Conservation (phyloP, 2,113 vertebrate genomes). For the Macroglossus sobrinus region DNA sequence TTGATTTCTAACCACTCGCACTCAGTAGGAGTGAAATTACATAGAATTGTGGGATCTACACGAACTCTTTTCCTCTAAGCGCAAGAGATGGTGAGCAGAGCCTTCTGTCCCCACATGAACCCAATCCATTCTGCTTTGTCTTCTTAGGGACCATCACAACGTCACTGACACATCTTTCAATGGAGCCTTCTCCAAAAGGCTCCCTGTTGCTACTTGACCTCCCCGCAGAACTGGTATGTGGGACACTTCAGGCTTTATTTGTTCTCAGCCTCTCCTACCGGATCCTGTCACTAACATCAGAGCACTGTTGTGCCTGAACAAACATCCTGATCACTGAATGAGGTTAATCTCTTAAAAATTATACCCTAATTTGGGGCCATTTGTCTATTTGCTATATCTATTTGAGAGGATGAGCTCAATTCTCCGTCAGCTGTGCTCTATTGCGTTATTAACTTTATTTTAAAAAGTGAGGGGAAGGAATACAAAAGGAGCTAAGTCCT, state of each 20-base stretch:
- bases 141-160: not conserved
- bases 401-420: not conserved
- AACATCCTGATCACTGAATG: conserved; percentile 43
- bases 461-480: not conserved
- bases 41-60: not conserved
- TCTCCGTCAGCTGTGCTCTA: not conserved
- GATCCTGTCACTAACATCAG: conserved; percentile 48
- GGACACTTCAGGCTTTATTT: conserved; percentile 62
- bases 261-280: conserved; percentile 48
- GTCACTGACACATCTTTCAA: conserved; percentile 34
- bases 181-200: conserved; percentile 25
- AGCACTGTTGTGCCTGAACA: conserved; percentile 24
- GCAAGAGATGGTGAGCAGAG: not conserved
- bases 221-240: conserved; percentile 36
- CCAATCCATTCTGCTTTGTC: conserved; percentile 11
- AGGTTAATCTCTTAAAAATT: not conserved
- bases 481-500: not conserved
- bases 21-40: not conserved
- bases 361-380: not conserved
- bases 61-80: not conserved
- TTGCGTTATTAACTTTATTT: not conserved
- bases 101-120: conserved; percentile 21
- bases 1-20: not conserved
- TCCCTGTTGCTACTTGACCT: conserved; percentile 48
- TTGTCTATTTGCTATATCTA: conserved; percentile 1